phyloP scores from a whole-genome alignment of 2,113 vertebrate genomes.

The Corythornis cristatus region DNA sequence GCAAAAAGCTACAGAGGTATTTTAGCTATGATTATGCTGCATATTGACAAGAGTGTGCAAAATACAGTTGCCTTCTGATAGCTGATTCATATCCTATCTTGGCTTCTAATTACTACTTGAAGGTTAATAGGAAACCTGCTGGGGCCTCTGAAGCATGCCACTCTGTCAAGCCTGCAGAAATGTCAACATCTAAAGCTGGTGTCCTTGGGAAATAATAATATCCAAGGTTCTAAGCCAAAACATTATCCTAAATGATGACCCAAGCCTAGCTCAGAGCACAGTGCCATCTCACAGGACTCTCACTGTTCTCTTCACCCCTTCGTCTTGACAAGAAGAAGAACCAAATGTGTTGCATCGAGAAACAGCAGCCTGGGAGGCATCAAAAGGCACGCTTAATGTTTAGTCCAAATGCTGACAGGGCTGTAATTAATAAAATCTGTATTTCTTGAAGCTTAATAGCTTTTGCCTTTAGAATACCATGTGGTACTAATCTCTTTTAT shows the following conservation, averaged over 20 bases:
- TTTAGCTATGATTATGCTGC: constrained; percentile 1
- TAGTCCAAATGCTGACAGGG: neutral
- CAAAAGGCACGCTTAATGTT: neutral
- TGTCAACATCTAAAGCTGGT: neutral
- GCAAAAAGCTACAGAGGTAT: constrained; percentile 10
- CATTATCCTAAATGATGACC: neutral
- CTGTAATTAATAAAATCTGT: neutral
- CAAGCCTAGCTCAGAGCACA: neutral
- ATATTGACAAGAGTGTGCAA: constrained; percentile 33
- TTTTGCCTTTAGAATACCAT: neutral
- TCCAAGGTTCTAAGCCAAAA: neutral
- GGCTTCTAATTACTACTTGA: constrained; percentile 4
- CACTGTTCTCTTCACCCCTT: neutral
- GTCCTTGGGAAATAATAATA: neutral
- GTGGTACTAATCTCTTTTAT: constrained; percentile 4
- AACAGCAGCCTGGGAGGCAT: neutral
- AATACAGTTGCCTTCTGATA: constrained; percentile 23
- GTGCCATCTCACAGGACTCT: neutral
- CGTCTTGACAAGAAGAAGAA: neutral
- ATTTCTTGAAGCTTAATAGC: neutral
- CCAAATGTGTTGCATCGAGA: accelerated
- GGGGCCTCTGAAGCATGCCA: neutral
- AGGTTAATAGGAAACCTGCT: constrained; percentile 38
- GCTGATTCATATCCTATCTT: neutral
- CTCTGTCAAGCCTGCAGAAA: neutral